phyloP scores from a whole-genome alignment of 2,113 vertebrate genomes.

The Dicerorhinus sumatrensis region DNA sequence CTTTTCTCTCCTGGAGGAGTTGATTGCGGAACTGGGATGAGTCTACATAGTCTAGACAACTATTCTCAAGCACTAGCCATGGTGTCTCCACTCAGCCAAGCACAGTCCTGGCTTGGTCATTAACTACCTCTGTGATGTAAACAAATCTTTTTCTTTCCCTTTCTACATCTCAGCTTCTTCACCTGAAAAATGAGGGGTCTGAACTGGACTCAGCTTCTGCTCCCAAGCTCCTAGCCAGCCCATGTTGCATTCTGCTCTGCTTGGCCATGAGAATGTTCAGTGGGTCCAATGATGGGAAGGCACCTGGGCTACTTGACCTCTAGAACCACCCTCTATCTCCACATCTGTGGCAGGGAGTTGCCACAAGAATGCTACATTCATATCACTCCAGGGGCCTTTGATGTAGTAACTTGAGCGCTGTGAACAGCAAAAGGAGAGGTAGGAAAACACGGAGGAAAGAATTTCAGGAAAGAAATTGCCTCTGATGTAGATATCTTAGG shows the following conservation, averaged over 20 bases:
- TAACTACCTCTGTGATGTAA: neutral
- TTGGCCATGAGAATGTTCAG: neutral
- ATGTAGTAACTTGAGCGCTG: neutral
- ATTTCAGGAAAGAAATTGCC: neutral
- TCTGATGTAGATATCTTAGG: conserved; percentile 28
- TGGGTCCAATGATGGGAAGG: neutral
- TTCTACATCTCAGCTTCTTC: neutral
- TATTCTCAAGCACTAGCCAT: too few species aligned
- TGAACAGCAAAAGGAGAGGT: neutral
- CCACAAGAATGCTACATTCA: neutral
- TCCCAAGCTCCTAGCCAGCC: neutral
- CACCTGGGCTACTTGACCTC: neutral
- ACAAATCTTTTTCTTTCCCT: neutral
- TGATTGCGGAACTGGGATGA: neutral
- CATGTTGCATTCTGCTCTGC: neutral
- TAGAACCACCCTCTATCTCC: neutral
- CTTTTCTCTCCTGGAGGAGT: neutral
- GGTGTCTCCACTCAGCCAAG: neutral
- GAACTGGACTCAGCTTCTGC: neutral
- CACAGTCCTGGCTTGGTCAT: neutral
- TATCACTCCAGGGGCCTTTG: neutral
- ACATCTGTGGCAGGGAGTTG: neutral
- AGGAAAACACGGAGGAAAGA: neutral
- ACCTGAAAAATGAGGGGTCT: neutral
- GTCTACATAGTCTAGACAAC: neutral